Evolutionary conservation across 2,797 vertebrate species (phyloP), one percentile per base, ranked within the genome.

Genomic region (Linurgus olivaceus): DNA sequence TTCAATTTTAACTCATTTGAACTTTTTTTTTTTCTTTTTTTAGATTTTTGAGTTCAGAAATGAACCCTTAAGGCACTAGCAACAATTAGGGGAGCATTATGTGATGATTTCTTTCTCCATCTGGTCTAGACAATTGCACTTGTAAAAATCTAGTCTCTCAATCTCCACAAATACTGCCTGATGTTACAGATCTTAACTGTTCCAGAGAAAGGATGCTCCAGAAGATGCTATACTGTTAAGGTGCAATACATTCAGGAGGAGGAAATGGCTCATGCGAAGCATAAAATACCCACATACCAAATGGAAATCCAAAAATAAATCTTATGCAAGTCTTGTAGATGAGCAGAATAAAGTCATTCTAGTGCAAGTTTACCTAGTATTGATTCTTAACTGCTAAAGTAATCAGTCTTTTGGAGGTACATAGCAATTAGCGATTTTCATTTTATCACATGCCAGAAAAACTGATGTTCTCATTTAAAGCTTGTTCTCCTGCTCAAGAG

Each of bases 281-380:
- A 0, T 47, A 37, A 61, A 89, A 71, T 89, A 63, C 54, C 79
- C 65, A 62, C 83, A 47, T 16, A 10, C 35, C 71, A 70, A 90
- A 76, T 7, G 38, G 38, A 82, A 90, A 80, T 73, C 42, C 45
- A 68, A 67, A 68, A 90, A 57, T 71, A 62, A 94, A 18, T 74
- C 61, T 85, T 76, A 65, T 0, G 40, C 82, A 83, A 71, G 31
- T 77, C 48, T 80, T 91, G 52, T 65, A 74, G 28, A 24, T 58
- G 26, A 82, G 40, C 45, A 52, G 70, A 95, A 94, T 93, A 95
- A 95, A 96, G 31, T 52, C 7, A 57, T 71, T 80, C 48, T 67
- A 50, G 68, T 57, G 67, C 68, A 68, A 88, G 50, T 83, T 86
- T 71, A 47, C 70, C 50, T 90, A 57, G 68, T 90, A 66, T 25